These are phyloP conservation scores for Nipponia nippon DNA, from an alignment of 2,113 vertebrate genomes.

Conservation along the genomic window DNA sequence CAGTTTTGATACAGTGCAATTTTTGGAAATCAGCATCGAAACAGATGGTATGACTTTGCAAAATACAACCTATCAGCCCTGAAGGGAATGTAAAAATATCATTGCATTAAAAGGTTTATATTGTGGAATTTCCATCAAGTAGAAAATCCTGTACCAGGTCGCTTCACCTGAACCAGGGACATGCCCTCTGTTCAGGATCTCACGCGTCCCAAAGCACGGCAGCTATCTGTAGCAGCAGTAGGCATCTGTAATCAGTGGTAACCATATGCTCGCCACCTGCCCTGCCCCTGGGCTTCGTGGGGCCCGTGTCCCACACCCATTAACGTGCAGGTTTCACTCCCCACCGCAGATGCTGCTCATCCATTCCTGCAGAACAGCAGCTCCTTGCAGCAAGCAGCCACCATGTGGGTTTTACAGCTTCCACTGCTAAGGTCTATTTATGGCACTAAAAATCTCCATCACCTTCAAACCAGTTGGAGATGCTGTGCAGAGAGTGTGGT, in stretches of 20 bases:
- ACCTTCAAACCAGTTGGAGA: conserved; percentile 25
- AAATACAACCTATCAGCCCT: not conserved
- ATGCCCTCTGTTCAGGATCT: not conserved
- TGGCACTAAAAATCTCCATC: not conserved
- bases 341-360: not conserved
- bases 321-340: not conserved
- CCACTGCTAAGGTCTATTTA: not conserved
- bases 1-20: not conserved
- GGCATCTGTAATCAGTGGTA: not conserved
- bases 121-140: not conserved
- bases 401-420: not conserved
- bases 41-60: not conserved
- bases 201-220: not conserved
- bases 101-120: not conserved
- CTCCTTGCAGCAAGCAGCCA: not conserved
- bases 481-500: not conserved
- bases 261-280: not conserved
- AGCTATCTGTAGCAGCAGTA: not conserved
- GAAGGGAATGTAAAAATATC: not conserved
- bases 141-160: not conserved
- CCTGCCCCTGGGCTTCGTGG: not conserved
- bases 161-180: not conserved
- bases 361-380: not conserved
- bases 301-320: accelerated
- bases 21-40: not conserved